Percentiles rank a stretch among this genome's conserved stretches.
Evolutionary conservation across 2,888 invertebrate genomes (phyloP).

Genomic region (Rhogogaster chlorosoma): DNA sequence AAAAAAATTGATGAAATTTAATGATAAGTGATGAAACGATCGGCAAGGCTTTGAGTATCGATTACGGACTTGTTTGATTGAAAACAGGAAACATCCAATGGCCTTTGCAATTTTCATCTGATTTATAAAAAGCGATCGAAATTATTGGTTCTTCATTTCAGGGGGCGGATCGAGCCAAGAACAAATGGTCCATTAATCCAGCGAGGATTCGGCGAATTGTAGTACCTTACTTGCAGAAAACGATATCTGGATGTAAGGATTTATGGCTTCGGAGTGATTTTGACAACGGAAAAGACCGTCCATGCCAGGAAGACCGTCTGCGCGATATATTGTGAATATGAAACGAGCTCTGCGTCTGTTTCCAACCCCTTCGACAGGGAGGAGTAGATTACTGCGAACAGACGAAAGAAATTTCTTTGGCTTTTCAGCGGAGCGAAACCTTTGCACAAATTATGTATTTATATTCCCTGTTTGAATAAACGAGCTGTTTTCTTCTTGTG

Average conservation of each 20-base stretch:
- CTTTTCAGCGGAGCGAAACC: neutral
- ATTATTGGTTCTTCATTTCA: neutral
- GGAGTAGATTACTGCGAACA: conserved; percentile 82
- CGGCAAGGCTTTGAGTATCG: neutral
- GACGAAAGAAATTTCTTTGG: conserved; percentile 52
- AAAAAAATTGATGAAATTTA: neutral
- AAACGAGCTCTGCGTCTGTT: conserved; percentile 80
- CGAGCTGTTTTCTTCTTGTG: neutral
- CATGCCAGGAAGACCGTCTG: conserved; percentile 79
- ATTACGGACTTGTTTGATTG: neutral
- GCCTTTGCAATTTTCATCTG: neutral
- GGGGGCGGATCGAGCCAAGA: neutral
- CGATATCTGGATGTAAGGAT: conserved; percentile 81
- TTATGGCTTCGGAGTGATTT: conserved; percentile 69
- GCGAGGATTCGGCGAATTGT: neutral
- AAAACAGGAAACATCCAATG: neutral
- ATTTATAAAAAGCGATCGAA: neutral
- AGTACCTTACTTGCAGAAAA: conserved; percentile 83
- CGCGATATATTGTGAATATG: conserved; percentile 79
- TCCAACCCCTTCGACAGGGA: conserved; percentile 81
- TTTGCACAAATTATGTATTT: neutral
- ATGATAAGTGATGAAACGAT: neutral
- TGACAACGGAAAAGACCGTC: conserved; percentile 61
- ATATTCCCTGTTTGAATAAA: neutral
- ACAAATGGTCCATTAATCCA: neutral